Percentiles rank a stretch among this genome's conserved stretches.
These are phyloP conservation scores for Euzophera pinguis DNA, from an alignment of 2,888 invertebrate genomes.

Conservation along the genomic window DNA sequence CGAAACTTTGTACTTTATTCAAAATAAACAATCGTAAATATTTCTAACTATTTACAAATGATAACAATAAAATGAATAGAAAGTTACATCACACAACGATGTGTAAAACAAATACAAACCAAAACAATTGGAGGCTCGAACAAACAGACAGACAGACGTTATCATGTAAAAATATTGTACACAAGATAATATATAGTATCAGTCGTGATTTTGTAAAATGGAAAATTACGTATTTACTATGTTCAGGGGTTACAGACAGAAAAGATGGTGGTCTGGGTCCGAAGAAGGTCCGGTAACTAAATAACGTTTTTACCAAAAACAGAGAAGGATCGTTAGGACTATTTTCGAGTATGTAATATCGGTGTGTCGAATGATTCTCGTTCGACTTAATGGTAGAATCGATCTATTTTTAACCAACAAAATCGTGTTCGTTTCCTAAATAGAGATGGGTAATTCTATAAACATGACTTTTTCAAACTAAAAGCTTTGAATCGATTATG, in stretches of 20 bases:
- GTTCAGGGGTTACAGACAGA: neutral
- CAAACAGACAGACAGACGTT: neutral
- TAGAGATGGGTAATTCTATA: too few species aligned
- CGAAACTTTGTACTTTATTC: neutral
- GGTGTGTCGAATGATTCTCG: too few species aligned
- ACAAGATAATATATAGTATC: neutral
- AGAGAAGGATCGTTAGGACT: too few species aligned
- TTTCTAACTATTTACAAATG: slow-evolving; percentile 3
- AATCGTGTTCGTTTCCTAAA: too few species aligned
- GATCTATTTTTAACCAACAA: too few species aligned
- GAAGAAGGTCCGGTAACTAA: too few species aligned
- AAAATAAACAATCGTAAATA: neutral
- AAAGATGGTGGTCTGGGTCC: too few species aligned
- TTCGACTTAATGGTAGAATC: too few species aligned
- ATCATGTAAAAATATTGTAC: neutral
- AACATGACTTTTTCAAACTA: too few species aligned
- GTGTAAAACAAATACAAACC: neutral
- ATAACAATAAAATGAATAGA: neutral
- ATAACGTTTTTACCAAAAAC: too few species aligned
- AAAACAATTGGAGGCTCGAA: neutral
- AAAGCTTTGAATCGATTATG: too few species aligned
- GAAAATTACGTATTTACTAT: neutral
- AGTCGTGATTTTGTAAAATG: neutral
- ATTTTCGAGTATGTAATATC: too few species aligned
- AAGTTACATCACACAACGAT: neutral